phyloP scores from a whole-genome alignment of 2,888 invertebrate species.

The Drepanosiphum platanoidis region DNA sequence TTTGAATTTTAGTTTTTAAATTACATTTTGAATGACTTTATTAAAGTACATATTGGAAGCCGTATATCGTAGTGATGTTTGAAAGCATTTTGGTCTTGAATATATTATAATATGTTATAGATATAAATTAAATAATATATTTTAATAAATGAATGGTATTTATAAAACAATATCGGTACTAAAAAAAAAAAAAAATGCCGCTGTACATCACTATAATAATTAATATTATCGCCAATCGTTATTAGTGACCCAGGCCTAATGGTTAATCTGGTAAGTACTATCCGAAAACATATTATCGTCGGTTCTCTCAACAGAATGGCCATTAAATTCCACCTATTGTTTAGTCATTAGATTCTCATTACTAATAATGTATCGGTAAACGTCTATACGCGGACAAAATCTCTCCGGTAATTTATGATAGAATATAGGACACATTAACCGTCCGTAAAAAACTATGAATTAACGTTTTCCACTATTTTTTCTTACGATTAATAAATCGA shows the following conservation, averaged over 20 bases:
- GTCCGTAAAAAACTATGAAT: background rate
- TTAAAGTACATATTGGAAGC: no score
- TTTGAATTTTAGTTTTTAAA: no score
- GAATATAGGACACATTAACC: background rate
- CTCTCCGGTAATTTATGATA: background rate
- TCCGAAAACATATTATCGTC: background rate
- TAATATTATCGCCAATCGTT: background rate
- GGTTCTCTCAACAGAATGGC: background rate
- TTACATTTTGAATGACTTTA: no score
- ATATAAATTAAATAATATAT: no score
- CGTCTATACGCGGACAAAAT: background rate
- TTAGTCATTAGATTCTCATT: constrained; percentile 2
- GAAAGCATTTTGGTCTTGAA: no score
- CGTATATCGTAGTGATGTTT: no score
- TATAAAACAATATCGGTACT: no score
- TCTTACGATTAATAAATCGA: background rate
- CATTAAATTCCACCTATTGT: background rate
- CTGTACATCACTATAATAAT: no score
- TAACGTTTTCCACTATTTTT: background rate
- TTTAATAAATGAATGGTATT: no score
- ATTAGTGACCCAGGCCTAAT: background rate
- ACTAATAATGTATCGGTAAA: background rate
- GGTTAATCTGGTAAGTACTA: background rate
- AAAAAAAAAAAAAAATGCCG: background rate
- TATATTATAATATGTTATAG: no score